These are phyloP conservation scores for Etheostoma spectabile DNA, from an alignment of 2,113 vertebrate species.

Conservation along the genomic window DNA sequence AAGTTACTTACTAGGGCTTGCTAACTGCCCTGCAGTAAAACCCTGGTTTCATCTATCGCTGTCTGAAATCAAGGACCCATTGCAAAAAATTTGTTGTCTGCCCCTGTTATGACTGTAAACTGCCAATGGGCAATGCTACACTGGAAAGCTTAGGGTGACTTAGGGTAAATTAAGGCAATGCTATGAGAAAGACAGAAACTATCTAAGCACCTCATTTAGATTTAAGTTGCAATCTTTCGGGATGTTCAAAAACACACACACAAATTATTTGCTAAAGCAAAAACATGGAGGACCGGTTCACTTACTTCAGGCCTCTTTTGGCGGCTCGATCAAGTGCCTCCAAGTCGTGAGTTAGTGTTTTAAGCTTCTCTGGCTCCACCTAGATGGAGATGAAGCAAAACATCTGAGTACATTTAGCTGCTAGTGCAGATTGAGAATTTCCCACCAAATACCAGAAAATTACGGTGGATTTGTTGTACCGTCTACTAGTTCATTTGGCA, in stretches of 20 bases:
- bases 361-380: conserved; percentile 97
- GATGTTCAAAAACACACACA: no score
- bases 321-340: conserved; percentile 93
- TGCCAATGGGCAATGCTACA: no score
- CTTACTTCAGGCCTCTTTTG: conserved; percentile 96
- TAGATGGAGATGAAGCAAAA: conserved; percentile 80
- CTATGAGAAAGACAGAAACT: not conserved
- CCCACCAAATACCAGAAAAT: not conserved
- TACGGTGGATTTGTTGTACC: not conserved
- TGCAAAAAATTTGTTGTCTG: no score
- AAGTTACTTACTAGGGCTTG: no score
- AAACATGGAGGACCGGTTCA: not conserved
- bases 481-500: not conserved
- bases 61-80: no score
- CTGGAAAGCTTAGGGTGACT: no score
- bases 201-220: not conserved
- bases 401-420: not conserved
- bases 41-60: no score
- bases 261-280: not conserved
- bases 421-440: not conserved
- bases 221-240: not conserved
- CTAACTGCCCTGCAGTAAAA: no score
- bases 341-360: conserved; percentile 97
- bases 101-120: no score
- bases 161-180: no score